Evolutionary conservation across 2,113 vertebrate species (phyloP), one percentile per base, ranked within the genome.

Genomic region (Phyllopteryx taeniolatus): DNA sequence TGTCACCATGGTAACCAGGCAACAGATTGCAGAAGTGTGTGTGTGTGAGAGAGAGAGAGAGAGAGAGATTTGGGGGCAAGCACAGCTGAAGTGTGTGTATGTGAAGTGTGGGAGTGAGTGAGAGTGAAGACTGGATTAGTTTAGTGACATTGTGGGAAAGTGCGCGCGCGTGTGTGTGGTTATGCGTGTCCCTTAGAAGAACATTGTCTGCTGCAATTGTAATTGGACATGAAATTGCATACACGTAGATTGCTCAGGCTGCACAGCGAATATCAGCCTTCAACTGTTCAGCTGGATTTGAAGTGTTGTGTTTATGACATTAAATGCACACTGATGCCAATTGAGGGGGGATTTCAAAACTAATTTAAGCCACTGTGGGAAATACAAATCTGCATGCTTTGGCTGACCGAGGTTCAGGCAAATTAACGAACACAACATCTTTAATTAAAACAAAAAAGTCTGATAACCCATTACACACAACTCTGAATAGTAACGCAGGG

Each of bases 41-140:
- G 46, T 35, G 15, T 9, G 20, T 3, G 63, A 71, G 56, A 72
- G 70, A 71, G 74, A 10, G 35, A 63, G 73, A 9, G n/a, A 1
- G 20, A 3, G 8, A 63, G 8, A 39, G 42, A 47, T 27, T 27
- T 27, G 56, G 12, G 74, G 77, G 75, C 61, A 61, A 75, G 77
- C 59, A 67, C 75, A 66, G 77, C 68, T 83, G 68, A 79, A 85
- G 86, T 78, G 85, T 84, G 80, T 82, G 77, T 85, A 68, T 33
- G 70, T 81, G 83, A 78, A 75, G 77, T 79, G 87, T 83, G 64
- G 70, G 79, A 80, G 83, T 81, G 78, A 70, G 80, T 80, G 85
- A 57, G 76, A 79, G 79, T 83, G 78, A 87, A 87, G 84, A 83
- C 76, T 84, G 73, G 78, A 87, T 86, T 78, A 75, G 74, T 75